Base-by-base conservation (phyloP, 2,113 vertebrate species). In the Catagonus wagneri region DNA sequence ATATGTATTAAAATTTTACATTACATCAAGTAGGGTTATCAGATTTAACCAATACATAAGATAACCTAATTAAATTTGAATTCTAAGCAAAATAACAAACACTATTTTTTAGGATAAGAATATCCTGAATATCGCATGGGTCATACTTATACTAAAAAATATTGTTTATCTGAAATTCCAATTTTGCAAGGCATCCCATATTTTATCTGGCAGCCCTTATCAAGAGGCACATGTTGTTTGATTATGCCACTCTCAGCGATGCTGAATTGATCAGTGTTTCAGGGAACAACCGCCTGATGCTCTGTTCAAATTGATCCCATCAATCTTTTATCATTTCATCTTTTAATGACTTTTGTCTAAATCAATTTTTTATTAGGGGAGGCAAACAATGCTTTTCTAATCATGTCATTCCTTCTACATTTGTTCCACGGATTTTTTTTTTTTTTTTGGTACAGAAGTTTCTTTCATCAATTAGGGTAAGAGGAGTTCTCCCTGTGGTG, bases 301-400 rank as follows among this genome's bases (percentile, higher is more conserved):
- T 90, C 27, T 34, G 65, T 90, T 92, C 81, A 87, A 84, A 63
- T 16, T 69, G 58, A 69, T 60, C 29, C 11, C 25, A 72, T 89
- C 34, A 79, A 90, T 12, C 7, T 78, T 69, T 84, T 83, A n/a
- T 84, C 16, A 69, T 66, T 87, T 92, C 90, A 79, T 79, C 39
- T 75, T 58, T 83, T 96, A 36, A 87, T 58, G 71, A 87, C 14
- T 92, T 88, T 87, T 96, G 4, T 84, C 27, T 83, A 11, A 88
- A 71, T 78, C 36, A 27, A 6, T 80, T 86, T 92, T 94, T 95
- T 58, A 87, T 90, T 83, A 93, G 60, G 23, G 29, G 5, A 63
- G 63, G 34, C 8, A 83, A 96, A 56, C 32, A 34, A 22, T 50
- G 14, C 3, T 79, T 79, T 85, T 20, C 78, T 36, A 68, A 27